A percentile compares a stretch with the other conserved stretches of the same genome.
phyloP scores from a whole-genome alignment of 2,797 vertebrate species.

The Rhadinocentrus ornatus region DNA sequence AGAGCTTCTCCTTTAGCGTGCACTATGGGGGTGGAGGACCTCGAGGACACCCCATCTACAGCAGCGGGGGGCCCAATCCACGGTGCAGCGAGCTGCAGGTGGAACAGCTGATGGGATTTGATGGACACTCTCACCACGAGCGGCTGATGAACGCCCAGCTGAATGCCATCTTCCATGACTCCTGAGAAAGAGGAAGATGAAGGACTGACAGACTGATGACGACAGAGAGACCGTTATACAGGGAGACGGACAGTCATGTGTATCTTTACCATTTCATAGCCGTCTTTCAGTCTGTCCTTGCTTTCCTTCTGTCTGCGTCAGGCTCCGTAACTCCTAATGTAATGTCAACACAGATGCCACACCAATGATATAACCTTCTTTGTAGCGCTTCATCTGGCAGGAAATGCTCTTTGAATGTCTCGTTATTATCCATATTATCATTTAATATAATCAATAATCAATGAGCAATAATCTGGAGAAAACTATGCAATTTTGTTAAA shows the following conservation, averaged over 20 bases:
- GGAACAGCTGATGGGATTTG: constrained; percentile 91
- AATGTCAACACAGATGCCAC: constrained; percentile 15
- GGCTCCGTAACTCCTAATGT: constrained; percentile 23
- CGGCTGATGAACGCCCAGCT: constrained; percentile 93
- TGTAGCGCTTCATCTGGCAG: constrained; percentile 55
- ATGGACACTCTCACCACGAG: constrained; percentile 92
- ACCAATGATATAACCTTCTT: constrained; percentile 50
- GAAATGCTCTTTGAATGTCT: constrained; percentile 63
- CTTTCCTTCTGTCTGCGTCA: constrained; percentile 47
- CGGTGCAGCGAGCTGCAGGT: constrained; percentile 89
- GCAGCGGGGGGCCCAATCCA: constrained; percentile 73
- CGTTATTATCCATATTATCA: constrained; percentile 52
- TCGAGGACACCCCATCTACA: constrained; percentile 85
- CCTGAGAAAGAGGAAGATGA: constrained; percentile 67
- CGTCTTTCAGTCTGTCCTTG: constrained; percentile 36
- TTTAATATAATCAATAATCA: constrained; percentile 58
- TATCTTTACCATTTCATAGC: constrained; percentile 27
- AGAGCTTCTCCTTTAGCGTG: constrained; percentile 89
- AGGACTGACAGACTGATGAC: constrained; percentile 42
- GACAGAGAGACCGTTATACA: constrained; percentile 34
- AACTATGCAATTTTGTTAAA: constrained; percentile 80
- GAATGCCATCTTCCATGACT: constrained; percentile 95
- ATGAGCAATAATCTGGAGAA: constrained; percentile 75
- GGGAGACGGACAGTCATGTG: constrained; percentile 38
- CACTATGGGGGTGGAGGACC: constrained; percentile 87